Evolutionary conservation across 2,888 invertebrate genomes (phyloP), one percentile per base, ranked within the genome.

Genomic region (Lacanobia oleracea): DNA sequence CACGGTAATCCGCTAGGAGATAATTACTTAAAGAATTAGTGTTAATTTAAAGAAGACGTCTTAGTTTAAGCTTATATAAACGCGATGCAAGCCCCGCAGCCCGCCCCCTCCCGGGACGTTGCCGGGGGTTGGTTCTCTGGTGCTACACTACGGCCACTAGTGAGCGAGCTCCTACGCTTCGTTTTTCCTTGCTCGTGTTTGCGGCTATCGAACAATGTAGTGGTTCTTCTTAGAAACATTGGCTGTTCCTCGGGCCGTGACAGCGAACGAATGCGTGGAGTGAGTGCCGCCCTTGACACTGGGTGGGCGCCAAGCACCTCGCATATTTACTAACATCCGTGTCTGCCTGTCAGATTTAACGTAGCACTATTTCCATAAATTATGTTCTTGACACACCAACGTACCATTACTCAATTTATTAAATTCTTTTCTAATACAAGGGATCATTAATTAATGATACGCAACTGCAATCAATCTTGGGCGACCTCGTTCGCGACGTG

Each of bases 281-380:
- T 85, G 86, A 89, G 88, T 86, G 89, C 86, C 90, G 93, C 88
- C 94, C 94, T 94, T 95, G 94, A 93, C 94, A 93, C 90, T 92
- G 91, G 86, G 81, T 79, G 87, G 86, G 86, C 87, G 88, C 86
- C 86, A 89, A 88, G 81, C 84, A 86, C 81, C 86, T 86, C 84
- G 86, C 89, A 86, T 91, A 91, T 91, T 90, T 91, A 92, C 91
- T 86, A 90, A 90, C 91, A 90, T 87, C 83, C 75, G 76, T 65
- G 75, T 77, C 59, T 78, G 51, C 61, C 63, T 75, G 71, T 71
- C 78, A 76, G 53, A 67, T 75, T 80, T 73, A 73, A 67, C 60
- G 50, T 56, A 69, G 48, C 54, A 73, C 62, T 75, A 67, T 67
- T 61, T 61, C 48, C 40, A 77, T 73, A 61, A 72, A 79, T 72